A percentile compares a stretch with the other conserved stretches of the same genome.
These are phyloP conservation scores for Aplodontia rufa DNA, from an alignment of 2,113 vertebrate genomes.

Conservation along the genomic window DNA sequence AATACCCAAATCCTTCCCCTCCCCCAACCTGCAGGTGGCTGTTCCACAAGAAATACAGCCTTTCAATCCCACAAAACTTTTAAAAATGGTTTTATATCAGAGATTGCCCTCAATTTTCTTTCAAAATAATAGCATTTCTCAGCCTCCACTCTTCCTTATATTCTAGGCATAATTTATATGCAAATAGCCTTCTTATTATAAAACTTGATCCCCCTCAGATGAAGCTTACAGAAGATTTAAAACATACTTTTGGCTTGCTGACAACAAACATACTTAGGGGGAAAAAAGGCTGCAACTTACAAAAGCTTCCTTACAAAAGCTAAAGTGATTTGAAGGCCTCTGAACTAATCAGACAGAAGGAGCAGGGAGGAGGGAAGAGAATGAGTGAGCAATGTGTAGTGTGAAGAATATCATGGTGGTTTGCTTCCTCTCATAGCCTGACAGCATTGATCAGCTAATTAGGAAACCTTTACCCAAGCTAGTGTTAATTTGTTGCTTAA, in stretches of 20 bases:
- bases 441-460: slow-evolving; percentile 67
- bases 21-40: slow-evolving; percentile 38
- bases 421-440: slow-evolving; percentile 32
- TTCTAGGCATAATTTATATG: slow-evolving; percentile 79
- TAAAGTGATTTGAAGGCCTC: slow-evolving; percentile 60
- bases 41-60: slow-evolving; percentile 52
- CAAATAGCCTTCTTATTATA: slow-evolving; percentile 73
- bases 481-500: slow-evolving; percentile 71
- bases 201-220: slow-evolving; percentile 58
- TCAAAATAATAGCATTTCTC: slow-evolving; percentile 54
- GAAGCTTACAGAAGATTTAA: slow-evolving; percentile 69
- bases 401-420: slow-evolving; percentile 51
- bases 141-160: slow-evolving; percentile 35
- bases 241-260: slow-evolving; percentile 73
- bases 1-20: neutral
- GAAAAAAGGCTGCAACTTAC: slow-evolving; percentile 39
- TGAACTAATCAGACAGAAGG: slow-evolving; percentile 65
- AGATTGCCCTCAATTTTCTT: slow-evolving; percentile 69
- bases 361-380: neutral
- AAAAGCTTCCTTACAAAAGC: slow-evolving; percentile 58
- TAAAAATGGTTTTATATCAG: slow-evolving; percentile 46
- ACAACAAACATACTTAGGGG: slow-evolving; percentile 74
- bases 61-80: slow-evolving; percentile 21
- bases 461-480: slow-evolving; percentile 63
- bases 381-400: neutral